phyloP scores from a whole-genome alignment of 2,113 vertebrate species.

The Aegithalos caudatus region DNA sequence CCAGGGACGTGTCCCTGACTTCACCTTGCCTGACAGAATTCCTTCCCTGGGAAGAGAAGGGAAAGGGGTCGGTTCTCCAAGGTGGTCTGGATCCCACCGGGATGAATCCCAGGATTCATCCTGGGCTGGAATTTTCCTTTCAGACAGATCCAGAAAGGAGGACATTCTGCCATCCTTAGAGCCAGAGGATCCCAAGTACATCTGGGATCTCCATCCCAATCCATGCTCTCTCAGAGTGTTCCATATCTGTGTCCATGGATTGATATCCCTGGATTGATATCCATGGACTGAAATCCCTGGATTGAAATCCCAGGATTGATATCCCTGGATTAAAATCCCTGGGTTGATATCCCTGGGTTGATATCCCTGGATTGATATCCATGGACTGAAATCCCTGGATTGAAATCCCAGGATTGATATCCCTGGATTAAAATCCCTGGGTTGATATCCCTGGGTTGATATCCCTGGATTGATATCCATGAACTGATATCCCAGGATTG shows the following conservation, averaged over 20 bases:
- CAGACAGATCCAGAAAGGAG: not conserved
- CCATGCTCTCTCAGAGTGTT: not conserved
- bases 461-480: too few relatives aligned
- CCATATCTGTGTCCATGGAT: not conserved
- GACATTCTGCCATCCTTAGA: not conserved
- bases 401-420: too few relatives aligned
- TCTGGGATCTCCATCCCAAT: not conserved
- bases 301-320: not conserved
- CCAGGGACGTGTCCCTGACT: not conserved
- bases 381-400: fast-evolving
- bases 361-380: not conserved
- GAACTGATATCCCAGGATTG: too few relatives aligned
- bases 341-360: too few relatives aligned
- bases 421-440: too few relatives aligned
- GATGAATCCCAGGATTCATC: not conserved
- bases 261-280: not conserved
- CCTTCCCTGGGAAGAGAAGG: not conserved
- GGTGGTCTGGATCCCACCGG: not conserved
- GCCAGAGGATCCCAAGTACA: not conserved
- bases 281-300: not conserved
- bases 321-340: not conserved
- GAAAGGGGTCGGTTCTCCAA: not conserved
- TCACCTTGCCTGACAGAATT: not conserved
- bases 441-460: not conserved
- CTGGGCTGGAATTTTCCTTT: not conserved